Base-by-base conservation (phyloP, 2,797 vertebrate genomes). In the Protosalanx chinensis region DNA sequence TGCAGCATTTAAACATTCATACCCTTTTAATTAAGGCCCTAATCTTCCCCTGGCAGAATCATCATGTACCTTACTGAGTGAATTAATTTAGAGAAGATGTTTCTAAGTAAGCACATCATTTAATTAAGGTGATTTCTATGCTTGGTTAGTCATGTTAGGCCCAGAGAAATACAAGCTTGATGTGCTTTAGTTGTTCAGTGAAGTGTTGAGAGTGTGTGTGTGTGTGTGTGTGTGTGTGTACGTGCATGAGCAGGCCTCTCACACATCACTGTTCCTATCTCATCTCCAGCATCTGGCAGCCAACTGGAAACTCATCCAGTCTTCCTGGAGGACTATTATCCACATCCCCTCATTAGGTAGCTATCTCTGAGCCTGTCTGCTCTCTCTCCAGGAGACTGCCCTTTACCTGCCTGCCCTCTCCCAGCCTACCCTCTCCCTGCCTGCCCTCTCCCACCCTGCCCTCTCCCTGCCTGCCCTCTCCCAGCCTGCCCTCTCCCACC, bases 41-140 rank as follows among this genome's bases (percentile, higher is more conserved):
- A 96, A 98, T 98, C 95, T 97, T 96, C 94, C 94, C 92, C 95
- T 96, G 95, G 96, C 96, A 96, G 95, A 93, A 93, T 94, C 95
- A 95, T 97, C 94, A 93, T 98, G 96, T 96, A 98, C 95, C 94
- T 95, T 95, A 91, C 94, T 97, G 95, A 98, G 95, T 96, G 95
- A 97, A 97, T 97, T 98, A 98, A 99, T 99, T 97, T 96, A 92
- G 81, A 94, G 94, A 95, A 96, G 95, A 97, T 97, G 95, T 97
- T 92, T 97, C 94, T 95, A 94, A 97, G 95, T 96, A 96, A 96
- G 96, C 94, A 94, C 95, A 97, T 96, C 95, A 97, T 97, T 98
- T 96, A 98, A 99, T 98, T 97, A 97, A 94, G 96, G 94, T 96
- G 95, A 96, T 85, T 81, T 90, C 98, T 97, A 98, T 97, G 96